Conservation (phyloP, 2,888 invertebrate genomes). For the Cotesia congregata region DNA sequence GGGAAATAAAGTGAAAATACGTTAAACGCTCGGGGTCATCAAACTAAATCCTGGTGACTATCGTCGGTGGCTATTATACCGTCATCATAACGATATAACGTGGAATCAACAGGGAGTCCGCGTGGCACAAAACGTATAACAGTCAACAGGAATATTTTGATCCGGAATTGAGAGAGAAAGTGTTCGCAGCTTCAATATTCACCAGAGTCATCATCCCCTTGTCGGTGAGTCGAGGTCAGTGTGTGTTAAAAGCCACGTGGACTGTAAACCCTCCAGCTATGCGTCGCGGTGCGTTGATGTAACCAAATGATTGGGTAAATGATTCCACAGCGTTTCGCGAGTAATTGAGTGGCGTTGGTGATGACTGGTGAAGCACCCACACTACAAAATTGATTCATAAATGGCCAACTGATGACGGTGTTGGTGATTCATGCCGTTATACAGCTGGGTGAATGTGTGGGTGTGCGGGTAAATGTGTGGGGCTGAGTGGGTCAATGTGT, state of each 20-base stretch:
- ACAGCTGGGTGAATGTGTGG: not conserved
- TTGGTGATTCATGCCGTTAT: not conserved
- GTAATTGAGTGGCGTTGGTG: slow-evolving; percentile 68
- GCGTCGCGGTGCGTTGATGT: slow-evolving; percentile 66
- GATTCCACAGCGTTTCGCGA: slow-evolving; percentile 70
- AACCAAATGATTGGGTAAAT: slow-evolving; percentile 71
- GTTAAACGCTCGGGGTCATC: slow-evolving; percentile 53
- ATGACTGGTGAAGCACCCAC: slow-evolving; percentile 51
- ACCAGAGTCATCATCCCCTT: slow-evolving; percentile 21
- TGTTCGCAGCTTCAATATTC: not conserved
- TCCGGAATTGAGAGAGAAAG: slow-evolving; percentile 11
- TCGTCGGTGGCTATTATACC: slow-evolving; percentile 67
- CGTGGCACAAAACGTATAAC: slow-evolving; percentile 65
- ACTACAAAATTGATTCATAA: slow-evolving; percentile 7
- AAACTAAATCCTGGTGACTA: slow-evolving; percentile 60
- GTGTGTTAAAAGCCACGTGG: slow-evolving; percentile 51
- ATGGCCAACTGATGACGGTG: not conserved
- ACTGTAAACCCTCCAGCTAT: slow-evolving; percentile 48
- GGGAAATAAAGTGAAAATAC: slow-evolving; percentile 40
- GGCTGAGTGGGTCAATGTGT: not conserved
- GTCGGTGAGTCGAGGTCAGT: not conserved
- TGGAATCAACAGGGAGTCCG: slow-evolving; percentile 68
- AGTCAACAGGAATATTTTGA: slow-evolving; percentile 45
- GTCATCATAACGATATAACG: slow-evolving; percentile 70
- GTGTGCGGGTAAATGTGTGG: slow-evolving; percentile 7